A percentile compares a stretch with the other conserved stretches of the same genome.
These are phyloP conservation scores for Aethes cnicana DNA, from an alignment of 2,888 invertebrate species.

Conservation along the genomic window DNA sequence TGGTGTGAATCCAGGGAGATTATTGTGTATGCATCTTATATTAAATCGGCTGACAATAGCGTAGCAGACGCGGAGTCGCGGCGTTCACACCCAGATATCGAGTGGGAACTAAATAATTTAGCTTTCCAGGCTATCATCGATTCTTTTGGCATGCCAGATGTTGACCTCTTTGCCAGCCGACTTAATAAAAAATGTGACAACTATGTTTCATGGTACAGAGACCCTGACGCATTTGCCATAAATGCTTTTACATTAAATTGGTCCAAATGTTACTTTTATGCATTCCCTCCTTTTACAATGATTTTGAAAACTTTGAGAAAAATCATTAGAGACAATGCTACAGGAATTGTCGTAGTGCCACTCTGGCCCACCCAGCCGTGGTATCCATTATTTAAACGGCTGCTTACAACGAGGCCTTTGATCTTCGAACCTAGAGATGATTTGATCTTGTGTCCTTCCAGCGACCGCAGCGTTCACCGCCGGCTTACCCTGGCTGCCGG, in stretches of 20 bases:
- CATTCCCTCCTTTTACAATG: constrained; percentile 24
- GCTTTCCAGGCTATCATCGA: constrained; percentile 12
- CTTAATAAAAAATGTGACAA: constrained; percentile 17
- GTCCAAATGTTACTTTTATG: constrained; percentile 11
- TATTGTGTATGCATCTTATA: constrained; percentile 18
- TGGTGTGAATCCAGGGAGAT: constrained; percentile 27
- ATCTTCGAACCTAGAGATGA: neutral
- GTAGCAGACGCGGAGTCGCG: constrained; percentile 31
- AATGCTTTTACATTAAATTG: constrained; percentile 24
- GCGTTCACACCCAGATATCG: constrained; percentile 24
- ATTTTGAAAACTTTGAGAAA: constrained; percentile 16
- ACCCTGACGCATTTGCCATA: constrained; percentile 20
- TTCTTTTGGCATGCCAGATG: constrained; percentile 3
- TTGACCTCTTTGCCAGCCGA: constrained; percentile 20
- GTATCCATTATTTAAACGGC: constrained; percentile 17
- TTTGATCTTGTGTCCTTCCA: constrained; percentile 21
- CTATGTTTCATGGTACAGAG: constrained; percentile 27
- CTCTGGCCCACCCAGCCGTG: constrained; percentile 28
- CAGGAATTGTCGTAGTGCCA: constrained; percentile 26
- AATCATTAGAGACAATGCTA: constrained; percentile 18
- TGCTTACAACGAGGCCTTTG: constrained; percentile 5
- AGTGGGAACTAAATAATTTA: constrained; percentile 28
- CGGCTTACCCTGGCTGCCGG: constrained; percentile 34
- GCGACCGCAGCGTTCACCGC: constrained; percentile 17
- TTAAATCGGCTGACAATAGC: constrained; percentile 10